Base-by-base conservation (phyloP, 2,113 vertebrate species). In the Nesoenas mayeri region DNA sequence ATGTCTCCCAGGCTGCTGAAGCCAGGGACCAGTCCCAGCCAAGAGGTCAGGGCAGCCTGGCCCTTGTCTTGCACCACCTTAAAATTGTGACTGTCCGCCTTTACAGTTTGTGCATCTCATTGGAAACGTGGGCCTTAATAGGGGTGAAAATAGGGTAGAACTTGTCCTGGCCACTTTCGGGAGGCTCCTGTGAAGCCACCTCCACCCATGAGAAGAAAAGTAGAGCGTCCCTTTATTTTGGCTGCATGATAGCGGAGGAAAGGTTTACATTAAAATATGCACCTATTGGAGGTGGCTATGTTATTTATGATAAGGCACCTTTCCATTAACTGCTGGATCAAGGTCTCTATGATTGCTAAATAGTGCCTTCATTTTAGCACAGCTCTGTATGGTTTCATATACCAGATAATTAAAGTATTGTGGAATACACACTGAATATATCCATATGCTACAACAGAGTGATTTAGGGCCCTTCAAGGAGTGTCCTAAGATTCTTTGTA, bases 81-180 rank as follows among this genome's bases (percentile, higher is more conserved):
- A 4, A 19, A 1, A 7, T 0, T 3, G 28, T 0, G 3, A 51
- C 42, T 32, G 11, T 47, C 3, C 0, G 5, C 13, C n/a, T 44
- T 3, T 17, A 6, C 25, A 1, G 0, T 3, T 14, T 10, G 5
- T 3, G 13, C 6, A 10, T 20, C 31, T 7, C 16, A 0, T 1
- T 17, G 32, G n/a, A 53, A 77, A 60, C 1, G 0, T 5, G 4
- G 24, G 3, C 19, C 16, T 44, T 26, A 3, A 6, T 2, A 0
- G 4, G 31, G 36, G 12, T 34, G 8, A 17, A 66, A 58, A 12
- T 2, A 6, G 17, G 7, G 5, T 15, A 24, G 34, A 24, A n/a
- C 34, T n/a, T 15, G 6, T 44, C 12, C 32, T 4, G 56, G 28
- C 7, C 8, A 11, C 47, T 25, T 56, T n/a, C 2, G 5, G 1